Evolutionary conservation across 2,113 vertebrate genomes (phyloP).

Genomic region (Pyxicephalus adspersus): DNA sequence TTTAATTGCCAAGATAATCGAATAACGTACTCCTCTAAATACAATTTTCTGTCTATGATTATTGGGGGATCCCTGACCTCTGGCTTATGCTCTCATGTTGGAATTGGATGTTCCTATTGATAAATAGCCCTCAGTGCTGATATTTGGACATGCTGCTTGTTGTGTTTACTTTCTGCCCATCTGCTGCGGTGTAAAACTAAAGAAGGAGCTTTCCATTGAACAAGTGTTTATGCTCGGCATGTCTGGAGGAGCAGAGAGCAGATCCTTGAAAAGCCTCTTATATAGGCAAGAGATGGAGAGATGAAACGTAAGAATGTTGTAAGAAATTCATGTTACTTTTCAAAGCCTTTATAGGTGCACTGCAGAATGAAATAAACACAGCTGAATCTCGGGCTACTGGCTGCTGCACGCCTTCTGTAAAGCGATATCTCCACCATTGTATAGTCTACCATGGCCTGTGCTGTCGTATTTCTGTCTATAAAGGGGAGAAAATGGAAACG

Average conservation of each 20-base stretch:
- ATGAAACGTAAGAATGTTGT: slow-evolving; percentile 28
- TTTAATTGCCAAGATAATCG: no score
- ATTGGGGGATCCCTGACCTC: no score
- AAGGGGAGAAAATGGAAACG: no score
- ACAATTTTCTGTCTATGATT: no score
- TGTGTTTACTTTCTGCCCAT: slow-evolving; percentile 20
- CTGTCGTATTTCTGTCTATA: not conserved
- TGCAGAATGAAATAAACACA: no score
- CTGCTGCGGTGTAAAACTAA: slow-evolving; percentile 8
- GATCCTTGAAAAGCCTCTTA: slow-evolving; percentile 36
- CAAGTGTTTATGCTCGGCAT: slow-evolving; percentile 41
- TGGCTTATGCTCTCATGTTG: no score
- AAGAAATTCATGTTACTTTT: not conserved
- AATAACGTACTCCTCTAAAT: no score
- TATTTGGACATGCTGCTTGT: not conserved
- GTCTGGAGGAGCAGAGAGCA: slow-evolving; percentile 3
- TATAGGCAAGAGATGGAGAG: slow-evolving; percentile 42
- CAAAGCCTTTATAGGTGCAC: slow-evolving; percentile 1
- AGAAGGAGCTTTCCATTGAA: slow-evolving; percentile 28
- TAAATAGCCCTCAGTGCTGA: not conserved
- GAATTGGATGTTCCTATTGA: not conserved
- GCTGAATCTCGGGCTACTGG: no score
- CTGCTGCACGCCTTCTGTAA: not conserved
- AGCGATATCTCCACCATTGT: not conserved
- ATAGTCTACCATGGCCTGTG: not conserved